Base-by-base conservation (phyloP, 2,113 vertebrate species). In the Rana temporaria region DNA sequence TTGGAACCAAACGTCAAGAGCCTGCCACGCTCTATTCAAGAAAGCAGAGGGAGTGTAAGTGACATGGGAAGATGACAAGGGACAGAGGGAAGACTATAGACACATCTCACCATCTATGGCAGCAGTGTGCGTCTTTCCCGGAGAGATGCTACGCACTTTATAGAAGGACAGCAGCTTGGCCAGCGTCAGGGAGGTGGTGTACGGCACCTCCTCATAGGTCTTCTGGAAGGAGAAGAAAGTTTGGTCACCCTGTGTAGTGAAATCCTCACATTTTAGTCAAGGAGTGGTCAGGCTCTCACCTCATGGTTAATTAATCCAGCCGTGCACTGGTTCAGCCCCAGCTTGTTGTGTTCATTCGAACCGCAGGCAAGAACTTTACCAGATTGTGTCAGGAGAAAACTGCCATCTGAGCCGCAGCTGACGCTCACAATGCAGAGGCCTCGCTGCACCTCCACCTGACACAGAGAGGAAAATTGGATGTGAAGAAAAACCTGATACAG, bases 361-460 rank as follows among this genome's bases (percentile, higher is more conserved):
- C 98, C 98, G 89, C 98, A 99, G 3, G 98, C 97, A 79, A 99
- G 89, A 59, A 99, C 97, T 91, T 97, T 99, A 73, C 98, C 97
- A 11, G 94, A 94, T 85, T 97, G 95, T 0, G 98, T 99, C 84
- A 99, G 90, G 79, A 97, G 95, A 89, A 99, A 99, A 59, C 97
- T 98, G 42, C 98, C 96, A 86, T 99, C 97, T 42, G 93, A 93
- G 85, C 97, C 94, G 87, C 98, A 99, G 12, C 94, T 95, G 84
- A 99, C 97, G 0, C 94, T 95, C n/a, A 94, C 91, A 79, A 99
- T 97, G 84, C 87, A 89, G 77, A 97, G 96, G 0, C 95, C 93
- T 88, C 96, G 95, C 0, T 97, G 97, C 88, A 97, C 90, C 84
- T 97, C 93, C 86, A 99, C 97, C 98, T 99, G 52, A 0, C 71